Evolutionary conservation across 2,888 invertebrate genomes (phyloP), one percentile per base, ranked within the genome.

Genomic region (Mimas tiliae): DNA sequence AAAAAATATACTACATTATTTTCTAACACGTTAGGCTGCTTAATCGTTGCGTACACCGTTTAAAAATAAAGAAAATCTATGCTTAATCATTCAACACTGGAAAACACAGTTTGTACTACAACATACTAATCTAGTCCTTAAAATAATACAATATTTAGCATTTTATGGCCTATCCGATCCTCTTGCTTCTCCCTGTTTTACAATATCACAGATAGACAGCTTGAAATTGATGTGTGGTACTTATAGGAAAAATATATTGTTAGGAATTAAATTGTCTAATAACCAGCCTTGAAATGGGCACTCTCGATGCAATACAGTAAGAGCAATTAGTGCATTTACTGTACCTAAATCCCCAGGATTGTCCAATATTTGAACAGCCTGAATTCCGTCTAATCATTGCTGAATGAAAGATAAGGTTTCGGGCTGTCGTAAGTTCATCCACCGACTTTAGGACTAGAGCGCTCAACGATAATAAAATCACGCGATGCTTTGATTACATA

Each of bases 171-270:
- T 73, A 76, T 70, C 63, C 69, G 50, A 70, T 72, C 66, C 68
- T 71, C 76, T 70, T 77, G 72, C 74, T 69, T 73, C 64, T 70
- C 77, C 71, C 74, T 75, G 75, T 68, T 72, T 75, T 70, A 71
- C 68, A 76, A 77, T 83, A 80, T 80, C 82, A 82, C 83, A 83
- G 82, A 79, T 75, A 76, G 73, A 75, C 71, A 48, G 55, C n/a
- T 34, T 19, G 34, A 55, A 65, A 58, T 34, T 55, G 9, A 16
- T 58, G 33, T 34, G 9, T 16, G 55, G n/a, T 34, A 55, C n/a
- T n/a, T n/a, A n/a, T n/a, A 55, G 16, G n/a, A 33, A 33, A n/a
- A 33, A 9, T 42, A 42, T 11, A 42, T 42, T 42, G 42, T 42
- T 42, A 27, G n/a, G n/a, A n/a, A n/a, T 42, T 6, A 42, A 9